Percentiles rank a stretch among this genome's conserved stretches.
Evolutionary conservation across 2,113 vertebrate genomes (phyloP).

Genomic region (Entosphenus tridentatus): DNA sequence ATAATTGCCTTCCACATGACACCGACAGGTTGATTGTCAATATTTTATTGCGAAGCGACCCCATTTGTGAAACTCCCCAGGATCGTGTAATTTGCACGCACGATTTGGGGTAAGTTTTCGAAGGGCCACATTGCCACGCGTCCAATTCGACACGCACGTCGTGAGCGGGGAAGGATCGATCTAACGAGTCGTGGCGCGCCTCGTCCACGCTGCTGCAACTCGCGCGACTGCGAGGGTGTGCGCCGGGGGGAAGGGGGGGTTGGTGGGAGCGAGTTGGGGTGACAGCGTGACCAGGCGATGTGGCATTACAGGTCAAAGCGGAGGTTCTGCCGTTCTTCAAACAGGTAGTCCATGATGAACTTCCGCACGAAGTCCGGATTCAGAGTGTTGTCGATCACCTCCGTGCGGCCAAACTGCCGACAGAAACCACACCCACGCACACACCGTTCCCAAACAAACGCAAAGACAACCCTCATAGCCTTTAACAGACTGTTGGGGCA

Average conservation of each 20-base stretch:
- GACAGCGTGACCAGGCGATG: neutral
- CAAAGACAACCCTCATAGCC: neutral
- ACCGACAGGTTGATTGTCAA: too few species aligned
- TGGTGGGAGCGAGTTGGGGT: neutral
- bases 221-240: too few species aligned
- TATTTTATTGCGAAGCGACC: too few species aligned
- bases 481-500: neutral
- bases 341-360: constrained; percentile 86
- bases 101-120: too few species aligned
- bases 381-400: constrained; percentile 82
- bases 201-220: too few species aligned
- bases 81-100: too few species aligned
- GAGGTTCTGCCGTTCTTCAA: constrained; percentile 86
- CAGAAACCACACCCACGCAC: constrained; percentile 7
- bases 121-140: too few species aligned
- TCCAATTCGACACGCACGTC: too few species aligned
- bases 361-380: constrained; percentile 90
- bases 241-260: neutral
- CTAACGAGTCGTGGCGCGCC: too few species aligned
- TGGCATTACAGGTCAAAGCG: constrained; percentile 78
- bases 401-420: constrained; percentile 60
- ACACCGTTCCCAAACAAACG: neutral
- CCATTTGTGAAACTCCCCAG: too few species aligned
- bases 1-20: too few species aligned
- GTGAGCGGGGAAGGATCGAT: too few species aligned